phyloP scores from a whole-genome alignment of 2,797 vertebrate species.

The Ibycter americanus region DNA sequence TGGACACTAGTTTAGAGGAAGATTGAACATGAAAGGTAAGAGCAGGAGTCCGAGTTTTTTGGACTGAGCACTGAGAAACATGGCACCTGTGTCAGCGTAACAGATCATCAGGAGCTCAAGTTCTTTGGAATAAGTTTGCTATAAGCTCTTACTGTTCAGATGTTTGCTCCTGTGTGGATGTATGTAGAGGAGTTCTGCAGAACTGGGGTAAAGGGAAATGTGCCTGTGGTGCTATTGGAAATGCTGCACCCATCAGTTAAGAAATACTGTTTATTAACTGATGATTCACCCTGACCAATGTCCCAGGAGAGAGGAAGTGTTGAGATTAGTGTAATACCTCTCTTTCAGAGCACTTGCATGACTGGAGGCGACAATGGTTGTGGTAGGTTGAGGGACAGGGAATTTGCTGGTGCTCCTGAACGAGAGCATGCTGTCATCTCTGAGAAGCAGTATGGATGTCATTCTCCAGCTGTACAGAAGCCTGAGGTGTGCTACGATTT shows the following conservation, averaged over 20 bases:
- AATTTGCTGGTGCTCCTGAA: not conserved
- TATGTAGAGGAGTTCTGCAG: not conserved
- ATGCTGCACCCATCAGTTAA: slow-evolving; percentile 37
- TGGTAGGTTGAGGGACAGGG: not conserved
- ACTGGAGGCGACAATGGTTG: not conserved
- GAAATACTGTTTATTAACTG: slow-evolving; percentile 35
- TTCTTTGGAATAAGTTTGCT: not conserved
- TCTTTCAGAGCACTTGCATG: not conserved
- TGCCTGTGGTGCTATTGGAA: not conserved
- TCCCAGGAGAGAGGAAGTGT: not conserved
- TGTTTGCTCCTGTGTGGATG: not conserved
- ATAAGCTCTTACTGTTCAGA: not conserved
- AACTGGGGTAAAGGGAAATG: not conserved
- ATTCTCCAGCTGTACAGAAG: not conserved
- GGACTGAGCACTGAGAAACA: not conserved
- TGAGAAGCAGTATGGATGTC: not conserved
- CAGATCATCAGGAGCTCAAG: not conserved
- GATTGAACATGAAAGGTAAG: slow-evolving; percentile 41
- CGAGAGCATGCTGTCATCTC: not conserved
- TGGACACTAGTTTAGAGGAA: slow-evolving; percentile 30
- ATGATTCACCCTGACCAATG: slow-evolving; percentile 28
- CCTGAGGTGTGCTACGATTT: not conserved
- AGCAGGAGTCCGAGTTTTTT: not conserved
- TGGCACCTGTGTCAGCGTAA: not conserved
- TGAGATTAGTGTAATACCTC: not conserved